Evolutionary conservation across 2,888 invertebrate species (phyloP), one percentile per base, ranked within the genome.

Genomic region (Gymnosoma rotundatum): DNA sequence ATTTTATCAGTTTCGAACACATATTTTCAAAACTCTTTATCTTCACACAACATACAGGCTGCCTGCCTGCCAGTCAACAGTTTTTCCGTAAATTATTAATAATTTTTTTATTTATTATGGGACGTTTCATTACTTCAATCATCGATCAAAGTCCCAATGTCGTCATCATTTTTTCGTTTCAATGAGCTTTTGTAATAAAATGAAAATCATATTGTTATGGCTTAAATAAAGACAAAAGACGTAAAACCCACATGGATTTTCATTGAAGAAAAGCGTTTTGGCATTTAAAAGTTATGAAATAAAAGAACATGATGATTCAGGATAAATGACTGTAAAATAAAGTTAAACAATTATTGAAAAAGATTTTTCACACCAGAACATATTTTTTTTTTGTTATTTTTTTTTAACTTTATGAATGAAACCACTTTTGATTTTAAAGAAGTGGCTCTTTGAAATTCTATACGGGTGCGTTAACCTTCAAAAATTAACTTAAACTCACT

Each of bases 91-190:
- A 14, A 8, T 50, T 20, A 60, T 69, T 69, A 20, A 20, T 73
- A n/a, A 9, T 9, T 52, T 42, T n/a, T 79, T 79, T 52, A 36
- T 52, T 67, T 67, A 36, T 61, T 67, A 54, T 21, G 54, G 48
- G 32, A 18, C 60, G 79, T 79, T 52, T 60, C 60, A 67, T 66
- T 73, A 73, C 52, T 52, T 73, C 52, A 61, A 61, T 67, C 60
- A 80, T 80, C 74, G 45, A 80, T 80, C 74, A 80, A 80, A 60
- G 66, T 60, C 66, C 66, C 42, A n/a, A 21, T 64, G 72, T 58
- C 50, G 38, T 58, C 72, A 64, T 64, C n/a, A 36, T 74, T 48
- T 70, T 61, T 58, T 38, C 66, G 52, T 45, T 54, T 61, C 66
- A 80, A 42, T 69, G 56, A 61, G 21, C 16, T 64, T 67, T 42